Conservation (phyloP, 2,797 vertebrate species). For the Fistularia tabacaria region DNA sequence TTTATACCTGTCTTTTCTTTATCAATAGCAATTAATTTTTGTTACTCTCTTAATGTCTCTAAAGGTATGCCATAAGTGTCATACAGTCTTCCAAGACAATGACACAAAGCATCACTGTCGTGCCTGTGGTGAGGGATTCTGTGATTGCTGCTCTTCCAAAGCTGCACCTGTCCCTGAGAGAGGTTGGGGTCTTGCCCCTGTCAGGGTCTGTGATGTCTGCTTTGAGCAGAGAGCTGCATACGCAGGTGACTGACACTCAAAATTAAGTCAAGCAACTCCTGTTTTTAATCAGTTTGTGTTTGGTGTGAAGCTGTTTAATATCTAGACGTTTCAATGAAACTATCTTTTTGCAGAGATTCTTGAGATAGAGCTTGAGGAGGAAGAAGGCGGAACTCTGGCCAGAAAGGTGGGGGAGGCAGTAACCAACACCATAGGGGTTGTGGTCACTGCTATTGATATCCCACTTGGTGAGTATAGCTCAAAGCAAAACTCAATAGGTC, state of each 20-base stretch:
- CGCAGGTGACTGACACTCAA: slow-evolving; percentile 42
- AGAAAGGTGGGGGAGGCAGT: slow-evolving; percentile 97
- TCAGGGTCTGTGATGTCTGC: slow-evolving; percentile 93
- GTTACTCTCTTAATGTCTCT: too few species aligned
- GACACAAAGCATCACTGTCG: slow-evolving; percentile 98
- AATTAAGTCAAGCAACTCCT: not conserved
- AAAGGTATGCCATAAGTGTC: slow-evolving; percentile 92
- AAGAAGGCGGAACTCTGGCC: slow-evolving; percentile 91
- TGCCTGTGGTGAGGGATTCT: slow-evolving; percentile 97
- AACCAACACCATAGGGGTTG: slow-evolving; percentile 93
- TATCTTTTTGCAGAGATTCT: slow-evolving; percentile 56
- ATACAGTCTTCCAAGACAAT: slow-evolving; percentile 87
- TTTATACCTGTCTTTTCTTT: slow-evolving; percentile 1
- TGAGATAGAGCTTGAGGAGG: slow-evolving; percentile 78
- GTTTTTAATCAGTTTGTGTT: not conserved
- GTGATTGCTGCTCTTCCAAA: slow-evolving; percentile 92
- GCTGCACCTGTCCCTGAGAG: slow-evolving; percentile 89
- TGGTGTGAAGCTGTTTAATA: slow-evolving; percentile 2
- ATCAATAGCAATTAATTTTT: slow-evolving; percentile 19
- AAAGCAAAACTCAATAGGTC: slow-evolving; percentile 27
- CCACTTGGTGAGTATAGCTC: slow-evolving; percentile 84
- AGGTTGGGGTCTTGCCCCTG: slow-evolving; percentile 95
- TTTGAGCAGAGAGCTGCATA: slow-evolving; percentile 70
- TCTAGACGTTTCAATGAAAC: slow-evolving; percentile 3
- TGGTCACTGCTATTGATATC: slow-evolving; percentile 98